Evolutionary conservation across 2,113 vertebrate genomes (phyloP).

Genomic region (Oxyura jamaicensis): DNA sequence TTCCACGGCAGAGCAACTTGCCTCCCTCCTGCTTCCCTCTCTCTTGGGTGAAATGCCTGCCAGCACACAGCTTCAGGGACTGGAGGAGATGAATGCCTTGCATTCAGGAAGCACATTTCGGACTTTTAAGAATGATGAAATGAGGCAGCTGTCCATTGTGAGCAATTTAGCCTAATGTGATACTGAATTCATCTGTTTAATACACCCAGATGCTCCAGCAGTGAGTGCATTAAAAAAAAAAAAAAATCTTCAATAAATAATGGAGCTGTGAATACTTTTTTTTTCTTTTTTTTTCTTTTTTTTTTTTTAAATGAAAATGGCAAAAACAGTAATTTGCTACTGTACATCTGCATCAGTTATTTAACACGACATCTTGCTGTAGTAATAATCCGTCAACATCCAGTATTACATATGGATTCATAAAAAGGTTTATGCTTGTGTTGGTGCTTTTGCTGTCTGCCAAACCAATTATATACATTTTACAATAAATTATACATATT

Average conservation of each 20-base stretch:
- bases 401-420: slow-evolving; percentile 39
- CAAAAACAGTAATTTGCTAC: slow-evolving; percentile 25
- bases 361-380: slow-evolving; percentile 25
- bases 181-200: slow-evolving; percentile 45
- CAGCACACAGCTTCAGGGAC: not conserved
- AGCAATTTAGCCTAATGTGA: slow-evolving; percentile 36
- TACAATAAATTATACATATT: slow-evolving; percentile 32
- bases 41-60: not conserved
- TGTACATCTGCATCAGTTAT: slow-evolving; percentile 43
- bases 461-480: slow-evolving; percentile 49
- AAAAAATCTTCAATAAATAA: slow-evolving; percentile 42
- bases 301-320: slow-evolving; percentile 40
- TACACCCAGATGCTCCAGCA: slow-evolving; percentile 54
- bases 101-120: slow-evolving; percentile 12
- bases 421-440: slow-evolving; percentile 26
- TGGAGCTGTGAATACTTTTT: not conserved
- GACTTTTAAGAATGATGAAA: slow-evolving; percentile 6
- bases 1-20: not conserved
- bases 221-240: slow-evolving; percentile 13
- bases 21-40: rapidly evolving
- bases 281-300: not conserved
- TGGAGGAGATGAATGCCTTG: not conserved
- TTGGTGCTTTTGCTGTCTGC: slow-evolving; percentile 35
- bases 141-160: slow-evolving; percentile 45
- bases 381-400: slow-evolving; percentile 30